Conservation (phyloP, 2,113 vertebrate species). For the Phalacrocorax carbo region DNA sequence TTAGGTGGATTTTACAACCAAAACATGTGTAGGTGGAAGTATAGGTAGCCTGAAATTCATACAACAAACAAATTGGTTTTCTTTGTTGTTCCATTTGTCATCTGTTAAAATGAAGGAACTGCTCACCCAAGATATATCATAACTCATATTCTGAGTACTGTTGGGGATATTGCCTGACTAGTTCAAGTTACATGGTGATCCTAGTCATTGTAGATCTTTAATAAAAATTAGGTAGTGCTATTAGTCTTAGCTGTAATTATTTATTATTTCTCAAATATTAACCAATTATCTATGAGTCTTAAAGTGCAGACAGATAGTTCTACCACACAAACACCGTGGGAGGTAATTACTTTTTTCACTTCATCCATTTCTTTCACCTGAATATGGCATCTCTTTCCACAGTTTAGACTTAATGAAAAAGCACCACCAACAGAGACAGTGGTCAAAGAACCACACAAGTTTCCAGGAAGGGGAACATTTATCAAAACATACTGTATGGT, state of each 20-base stretch:
- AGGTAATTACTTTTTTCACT: conserved; percentile 25
- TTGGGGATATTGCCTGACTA: neutral
- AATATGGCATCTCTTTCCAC: conserved; percentile 30
- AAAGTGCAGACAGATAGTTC: conserved; percentile 5
- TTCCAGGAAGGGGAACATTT: conserved; percentile 54
- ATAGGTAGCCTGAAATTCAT: neutral
- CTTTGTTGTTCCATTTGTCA: neutral
- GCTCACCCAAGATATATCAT: neutral
- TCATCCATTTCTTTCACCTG: conserved; percentile 3
- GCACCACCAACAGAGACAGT: neutral
- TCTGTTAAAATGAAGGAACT: neutral
- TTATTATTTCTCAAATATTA: conserved; percentile 46
- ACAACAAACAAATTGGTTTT: neutral
- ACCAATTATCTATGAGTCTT: neutral
- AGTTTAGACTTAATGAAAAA: conserved; percentile 50
- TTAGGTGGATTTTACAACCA: neutral
- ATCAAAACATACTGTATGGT: conserved; percentile 68
- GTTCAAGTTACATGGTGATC: neutral
- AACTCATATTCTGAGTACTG: neutral
- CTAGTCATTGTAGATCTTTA: neutral
- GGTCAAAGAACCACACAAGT: neutral
- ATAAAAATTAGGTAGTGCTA: conserved; percentile 10
- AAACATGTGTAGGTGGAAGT: neutral
- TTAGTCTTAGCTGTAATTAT: neutral
- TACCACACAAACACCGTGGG: neutral